Evolutionary conservation across 1,140 invertebrate genomes (phyloP).

Genomic region (Acromyrmex heyeri): DNA sequence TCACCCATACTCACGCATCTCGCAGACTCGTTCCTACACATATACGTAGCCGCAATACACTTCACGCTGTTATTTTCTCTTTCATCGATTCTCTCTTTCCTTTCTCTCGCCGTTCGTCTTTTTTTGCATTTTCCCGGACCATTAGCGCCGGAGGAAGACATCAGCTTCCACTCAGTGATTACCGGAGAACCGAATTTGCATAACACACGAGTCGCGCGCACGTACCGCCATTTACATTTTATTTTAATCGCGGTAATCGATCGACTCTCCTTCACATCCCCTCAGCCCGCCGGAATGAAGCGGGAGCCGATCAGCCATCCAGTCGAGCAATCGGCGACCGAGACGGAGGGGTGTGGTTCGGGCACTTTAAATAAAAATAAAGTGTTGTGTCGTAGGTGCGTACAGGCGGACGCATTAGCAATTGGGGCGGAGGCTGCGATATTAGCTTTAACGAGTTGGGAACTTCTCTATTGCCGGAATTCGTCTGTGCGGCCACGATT

Average conservation of each 20-base stretch:
- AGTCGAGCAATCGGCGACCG: slow-evolving; percentile 20
- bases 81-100: background rate
- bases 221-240: slow-evolving; percentile 84
- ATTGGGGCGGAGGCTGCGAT: slow-evolving; percentile 79
- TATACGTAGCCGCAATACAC: slow-evolving; percentile 41
- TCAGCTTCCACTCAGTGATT: slow-evolving; percentile 87
- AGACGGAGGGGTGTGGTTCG: slow-evolving; percentile 62
- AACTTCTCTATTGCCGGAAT: slow-evolving; percentile 63
- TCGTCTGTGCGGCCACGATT: background rate
- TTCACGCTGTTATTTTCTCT: slow-evolving; percentile 55
- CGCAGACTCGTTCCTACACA: background rate
- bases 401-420: slow-evolving; percentile 83
- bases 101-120: slow-evolving; percentile 9
- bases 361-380: slow-evolving; percentile 86
- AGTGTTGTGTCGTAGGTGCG: slow-evolving; percentile 81
- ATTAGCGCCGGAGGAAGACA: slow-evolving; percentile 85
- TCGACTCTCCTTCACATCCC: slow-evolving; percentile 67
- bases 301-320: slow-evolving; percentile 63
- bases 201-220: slow-evolving; percentile 83
- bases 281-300: slow-evolving; percentile 78
- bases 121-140: slow-evolving; percentile 68
- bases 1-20: background rate
- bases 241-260: slow-evolving; percentile 87
- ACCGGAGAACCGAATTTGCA: slow-evolving; percentile 85
- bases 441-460: slow-evolving; percentile 80